These are phyloP conservation scores for Drosophila maculinotata DNA, from an alignment of 2,888 invertebrate species.

Conservation along the genomic window DNA sequence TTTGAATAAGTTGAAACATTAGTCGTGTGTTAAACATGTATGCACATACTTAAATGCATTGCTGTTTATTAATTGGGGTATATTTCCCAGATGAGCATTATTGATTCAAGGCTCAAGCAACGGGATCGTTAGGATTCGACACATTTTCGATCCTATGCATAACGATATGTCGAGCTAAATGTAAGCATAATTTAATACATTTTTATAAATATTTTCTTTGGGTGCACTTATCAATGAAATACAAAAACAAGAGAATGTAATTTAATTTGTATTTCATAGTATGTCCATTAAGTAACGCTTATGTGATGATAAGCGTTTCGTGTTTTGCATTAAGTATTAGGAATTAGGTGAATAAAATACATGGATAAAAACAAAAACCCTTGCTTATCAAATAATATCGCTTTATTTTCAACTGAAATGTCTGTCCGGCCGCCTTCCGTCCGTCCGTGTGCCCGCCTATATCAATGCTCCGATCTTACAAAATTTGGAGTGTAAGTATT, in stretches of 20 bases:
- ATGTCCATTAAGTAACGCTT: not conserved
- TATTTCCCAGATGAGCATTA: not conserved
- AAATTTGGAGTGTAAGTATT: too few relatives aligned
- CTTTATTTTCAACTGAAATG: too few relatives aligned
- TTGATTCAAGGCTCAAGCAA: not conserved
- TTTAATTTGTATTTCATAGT: not conserved
- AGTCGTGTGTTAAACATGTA: not conserved
- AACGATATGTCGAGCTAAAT: not conserved
- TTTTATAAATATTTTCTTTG: not conserved
- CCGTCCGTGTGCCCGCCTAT: too few relatives aligned
- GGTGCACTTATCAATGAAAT: not conserved
- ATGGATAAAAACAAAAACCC: not conserved
- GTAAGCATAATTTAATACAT: slow-evolving; percentile 1
- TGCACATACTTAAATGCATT: slow-evolving; percentile 45
- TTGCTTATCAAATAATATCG: too few relatives aligned
- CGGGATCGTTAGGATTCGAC: not conserved
- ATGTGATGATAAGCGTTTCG: not conserved
- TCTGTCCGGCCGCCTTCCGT: too few relatives aligned
- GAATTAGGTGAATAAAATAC: not conserved
- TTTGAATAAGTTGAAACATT: slow-evolving; percentile 42
- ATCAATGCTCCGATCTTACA: too few relatives aligned
- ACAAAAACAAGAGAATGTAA: not conserved
- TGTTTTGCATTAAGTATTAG: too few relatives aligned
- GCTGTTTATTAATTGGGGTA: slow-evolving; percentile 42
- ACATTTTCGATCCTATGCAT: not conserved